phyloP scores from a whole-genome alignment of 2,888 invertebrate genomes.

The Clanis bilineata region DNA sequence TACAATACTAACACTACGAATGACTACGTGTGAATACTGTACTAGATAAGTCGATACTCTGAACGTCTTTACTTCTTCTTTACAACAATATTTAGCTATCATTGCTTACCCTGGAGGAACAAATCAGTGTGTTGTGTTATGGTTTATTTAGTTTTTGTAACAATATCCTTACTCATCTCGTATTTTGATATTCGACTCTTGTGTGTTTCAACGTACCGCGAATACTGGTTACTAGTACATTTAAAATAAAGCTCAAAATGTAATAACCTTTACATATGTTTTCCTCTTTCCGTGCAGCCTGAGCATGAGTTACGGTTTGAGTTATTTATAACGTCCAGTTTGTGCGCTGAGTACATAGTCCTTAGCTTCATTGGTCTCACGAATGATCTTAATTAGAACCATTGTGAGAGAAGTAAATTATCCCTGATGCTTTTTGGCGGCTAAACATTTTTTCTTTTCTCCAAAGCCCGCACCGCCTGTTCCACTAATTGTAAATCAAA shows the following conservation, averaged over 20 bases:
- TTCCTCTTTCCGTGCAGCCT: constrained; percentile 51
- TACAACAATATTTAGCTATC: constrained; percentile 38
- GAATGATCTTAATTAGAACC: constrained; percentile 81
- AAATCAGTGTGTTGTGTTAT: constrained; percentile 56
- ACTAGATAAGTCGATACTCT: constrained; percentile 30
- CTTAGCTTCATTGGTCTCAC: constrained; percentile 66
- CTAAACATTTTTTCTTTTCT: constrained; percentile 18
- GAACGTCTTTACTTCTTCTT: constrained; percentile 35
- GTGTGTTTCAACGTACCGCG: constrained; percentile 21
- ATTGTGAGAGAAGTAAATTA: constrained; percentile 75
- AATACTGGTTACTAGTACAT: constrained; percentile 47
- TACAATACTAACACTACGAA: too few species aligned
- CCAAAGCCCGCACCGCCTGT: constrained; percentile 8
- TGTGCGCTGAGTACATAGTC: constrained; percentile 66
- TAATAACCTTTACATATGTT: constrained; percentile 25
- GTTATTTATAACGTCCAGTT: constrained; percentile 78
- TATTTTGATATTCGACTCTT: constrained; percentile 47
- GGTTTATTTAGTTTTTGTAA: constrained; percentile 63
- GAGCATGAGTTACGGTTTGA: constrained; percentile 70
- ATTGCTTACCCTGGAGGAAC: constrained; percentile 57
- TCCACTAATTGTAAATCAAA: constrained; percentile 65
- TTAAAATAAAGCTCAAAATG: constrained; percentile 43
- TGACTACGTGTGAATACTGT: background rate
- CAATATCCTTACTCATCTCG: constrained; percentile 59
- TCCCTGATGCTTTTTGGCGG: constrained; percentile 52